These are phyloP conservation scores for Sciaenops ocellatus DNA, from an alignment of 2,797 vertebrate genomes.

Conservation along the genomic window DNA sequence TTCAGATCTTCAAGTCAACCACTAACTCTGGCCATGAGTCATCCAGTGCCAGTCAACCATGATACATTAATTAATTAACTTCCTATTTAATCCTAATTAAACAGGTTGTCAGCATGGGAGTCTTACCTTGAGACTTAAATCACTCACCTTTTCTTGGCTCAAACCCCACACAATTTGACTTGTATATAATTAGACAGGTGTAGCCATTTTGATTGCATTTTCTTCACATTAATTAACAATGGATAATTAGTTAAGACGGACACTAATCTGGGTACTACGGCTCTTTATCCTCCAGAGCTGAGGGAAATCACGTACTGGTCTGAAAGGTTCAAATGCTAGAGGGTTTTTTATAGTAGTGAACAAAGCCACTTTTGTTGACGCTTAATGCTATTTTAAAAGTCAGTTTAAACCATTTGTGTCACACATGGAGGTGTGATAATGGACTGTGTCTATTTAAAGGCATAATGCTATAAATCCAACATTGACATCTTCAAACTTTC, in stretches of 20 bases:
- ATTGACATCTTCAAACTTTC: not conserved
- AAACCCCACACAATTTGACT: slow-evolving; percentile 71
- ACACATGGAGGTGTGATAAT: not conserved
- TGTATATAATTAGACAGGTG: slow-evolving; percentile 84
- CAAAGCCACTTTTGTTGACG: not conserved
- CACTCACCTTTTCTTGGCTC: slow-evolving; percentile 74
- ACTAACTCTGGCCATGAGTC: slow-evolving; percentile 47
- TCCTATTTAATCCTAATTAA: slow-evolving; percentile 81
- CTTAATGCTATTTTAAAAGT: slow-evolving; percentile 37
- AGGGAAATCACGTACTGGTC: slow-evolving; percentile 41
- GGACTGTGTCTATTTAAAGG: not conserved
- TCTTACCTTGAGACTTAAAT: slow-evolving; percentile 77
- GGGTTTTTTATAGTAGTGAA: slow-evolving; percentile 26
- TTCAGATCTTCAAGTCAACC: slow-evolving; percentile 46
- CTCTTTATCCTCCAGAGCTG: slow-evolving; percentile 57
- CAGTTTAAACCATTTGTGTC: slow-evolving; percentile 4
- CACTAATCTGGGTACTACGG: slow-evolving; percentile 43
- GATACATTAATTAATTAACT: slow-evolving; percentile 78
- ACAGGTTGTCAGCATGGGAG: slow-evolving; percentile 75
- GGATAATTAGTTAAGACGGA: slow-evolving; percentile 77
- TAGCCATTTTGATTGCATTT: slow-evolving; percentile 80
- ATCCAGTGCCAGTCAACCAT: slow-evolving; percentile 68
- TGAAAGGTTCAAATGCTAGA: slow-evolving; percentile 50
- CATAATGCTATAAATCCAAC: not conserved
- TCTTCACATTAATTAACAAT: slow-evolving; percentile 77